A percentile compares a stretch with the other conserved stretches of the same genome.
Conservation (phyloP, 2,113 vertebrate genomes). For the Rattus norvegicus region DNA sequence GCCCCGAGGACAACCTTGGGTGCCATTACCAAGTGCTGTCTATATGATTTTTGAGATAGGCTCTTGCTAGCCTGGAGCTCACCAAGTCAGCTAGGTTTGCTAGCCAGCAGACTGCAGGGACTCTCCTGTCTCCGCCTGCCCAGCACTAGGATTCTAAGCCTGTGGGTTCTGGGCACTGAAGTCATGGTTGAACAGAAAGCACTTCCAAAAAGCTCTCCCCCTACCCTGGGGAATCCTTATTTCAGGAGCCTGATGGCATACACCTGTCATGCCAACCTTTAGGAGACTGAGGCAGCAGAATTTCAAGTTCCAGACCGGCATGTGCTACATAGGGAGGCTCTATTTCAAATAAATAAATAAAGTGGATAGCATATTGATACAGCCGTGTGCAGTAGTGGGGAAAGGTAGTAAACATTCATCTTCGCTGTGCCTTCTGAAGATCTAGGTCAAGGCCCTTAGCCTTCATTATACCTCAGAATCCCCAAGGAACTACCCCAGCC, state of each 20-base stretch:
- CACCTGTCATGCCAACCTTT: neutral
- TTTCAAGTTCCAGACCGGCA: neutral
- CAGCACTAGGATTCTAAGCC: neutral
- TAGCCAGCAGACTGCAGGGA: neutral
- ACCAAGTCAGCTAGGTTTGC: neutral
- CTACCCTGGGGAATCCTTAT: neutral
- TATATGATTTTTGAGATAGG: neutral
- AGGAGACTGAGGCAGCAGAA: neutral
- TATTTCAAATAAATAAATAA: neutral
- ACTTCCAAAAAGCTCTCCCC: neutral
- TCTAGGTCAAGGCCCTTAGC: neutral
- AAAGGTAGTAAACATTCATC: neutral
- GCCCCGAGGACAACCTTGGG: neutral
- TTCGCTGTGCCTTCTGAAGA: rapidly evolving
- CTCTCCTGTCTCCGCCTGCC: neutral
- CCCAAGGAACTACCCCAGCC: no score
- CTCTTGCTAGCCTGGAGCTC: neutral
- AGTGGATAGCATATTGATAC: neutral
- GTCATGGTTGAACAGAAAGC: neutral
- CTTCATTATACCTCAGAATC: rapidly evolving
- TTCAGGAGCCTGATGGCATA: neutral
- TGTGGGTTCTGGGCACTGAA: neutral
- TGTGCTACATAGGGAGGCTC: neutral
- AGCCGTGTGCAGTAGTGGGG: neutral
- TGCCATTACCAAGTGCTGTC: no score